These are phyloP conservation scores for Macrotis lagotis DNA, from an alignment of 2,113 vertebrate species.

Conservation along the genomic window DNA sequence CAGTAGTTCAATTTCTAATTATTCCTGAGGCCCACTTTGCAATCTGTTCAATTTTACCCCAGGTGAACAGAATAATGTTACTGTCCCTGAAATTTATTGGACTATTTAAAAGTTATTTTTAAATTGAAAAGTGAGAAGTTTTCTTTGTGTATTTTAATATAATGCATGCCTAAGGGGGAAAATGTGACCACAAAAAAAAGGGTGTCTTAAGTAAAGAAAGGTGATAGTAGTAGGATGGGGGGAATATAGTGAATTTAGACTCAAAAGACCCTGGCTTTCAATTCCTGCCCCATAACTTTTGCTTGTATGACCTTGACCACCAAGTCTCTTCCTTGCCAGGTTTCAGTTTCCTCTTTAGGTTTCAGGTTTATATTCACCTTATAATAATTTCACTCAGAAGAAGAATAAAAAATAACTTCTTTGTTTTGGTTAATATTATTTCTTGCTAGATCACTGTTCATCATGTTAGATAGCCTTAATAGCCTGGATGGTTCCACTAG, in stretches of 20 bases:
- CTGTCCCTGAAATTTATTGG: not conserved
- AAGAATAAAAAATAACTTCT: conserved; percentile 34
- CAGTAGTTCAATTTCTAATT: not conserved
- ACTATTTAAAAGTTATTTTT: not conserved
- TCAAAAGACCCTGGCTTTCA: not conserved
- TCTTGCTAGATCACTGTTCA: conserved; percentile 92
- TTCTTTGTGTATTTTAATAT: not conserved
- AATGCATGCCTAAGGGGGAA: not conserved
- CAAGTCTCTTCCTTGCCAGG: not conserved
- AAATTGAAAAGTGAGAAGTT: not conserved
- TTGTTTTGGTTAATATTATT: conserved; percentile 60
- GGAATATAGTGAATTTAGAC: not conserved
- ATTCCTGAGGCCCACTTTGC: not conserved
- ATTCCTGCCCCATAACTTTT: not conserved
- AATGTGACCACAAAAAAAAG: not conserved
- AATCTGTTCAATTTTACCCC: not conserved
- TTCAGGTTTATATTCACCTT: conserved; percentile 18
- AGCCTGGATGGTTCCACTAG: conserved; percentile 96
- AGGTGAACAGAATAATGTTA: not conserved
- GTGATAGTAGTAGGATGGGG: not conserved
- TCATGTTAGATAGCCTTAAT: conserved; percentile 98
- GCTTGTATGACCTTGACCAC: not conserved
- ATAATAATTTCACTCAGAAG: conserved; percentile 36
- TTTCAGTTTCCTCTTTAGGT: not conserved
- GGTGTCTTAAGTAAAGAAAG: not conserved